These are phyloP conservation scores for Parasteatoda tepidariorum DNA, from an alignment of 1,140 invertebrate species.

Conservation along the genomic window DNA sequence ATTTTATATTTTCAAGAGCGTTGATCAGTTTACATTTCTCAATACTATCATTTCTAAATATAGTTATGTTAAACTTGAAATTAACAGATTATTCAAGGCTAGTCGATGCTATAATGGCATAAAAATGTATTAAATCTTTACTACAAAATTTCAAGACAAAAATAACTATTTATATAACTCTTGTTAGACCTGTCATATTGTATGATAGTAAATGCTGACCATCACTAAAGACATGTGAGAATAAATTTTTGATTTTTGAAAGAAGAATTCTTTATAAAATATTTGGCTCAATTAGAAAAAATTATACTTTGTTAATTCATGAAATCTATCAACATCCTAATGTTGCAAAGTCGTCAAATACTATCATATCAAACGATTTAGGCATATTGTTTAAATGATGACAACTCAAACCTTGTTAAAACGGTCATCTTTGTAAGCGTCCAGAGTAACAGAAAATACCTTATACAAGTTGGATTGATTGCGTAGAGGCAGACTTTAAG, in stretches of 20 bases:
- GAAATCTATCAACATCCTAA: too few species aligned
- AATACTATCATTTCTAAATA: not conserved
- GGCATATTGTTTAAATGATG: not conserved
- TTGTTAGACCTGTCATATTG: not conserved
- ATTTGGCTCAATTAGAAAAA: too few species aligned
- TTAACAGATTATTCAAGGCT: not conserved
- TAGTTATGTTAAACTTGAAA: not conserved
- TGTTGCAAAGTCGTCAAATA: not conserved
- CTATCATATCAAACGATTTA: not conserved
- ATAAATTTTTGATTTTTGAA: not conserved
- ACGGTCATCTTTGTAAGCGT: not conserved
- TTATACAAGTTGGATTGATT: not conserved
- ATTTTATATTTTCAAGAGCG: constrained; percentile 1
- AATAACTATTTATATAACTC: not conserved
- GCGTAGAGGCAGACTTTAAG: not conserved
- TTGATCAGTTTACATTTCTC: not conserved
- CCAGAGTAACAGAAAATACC: not conserved
- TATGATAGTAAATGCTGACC: not conserved
- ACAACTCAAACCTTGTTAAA: not conserved
- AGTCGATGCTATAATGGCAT: not conserved
- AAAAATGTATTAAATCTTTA: not conserved
- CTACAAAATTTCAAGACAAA: too few species aligned
- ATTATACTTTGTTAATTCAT: too few species aligned
- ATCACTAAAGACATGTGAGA: not conserved
- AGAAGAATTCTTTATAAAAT: too few species aligned